Conservation (phyloP, 1,140 invertebrate genomes). For the Calliopsis andreniformis region DNA sequence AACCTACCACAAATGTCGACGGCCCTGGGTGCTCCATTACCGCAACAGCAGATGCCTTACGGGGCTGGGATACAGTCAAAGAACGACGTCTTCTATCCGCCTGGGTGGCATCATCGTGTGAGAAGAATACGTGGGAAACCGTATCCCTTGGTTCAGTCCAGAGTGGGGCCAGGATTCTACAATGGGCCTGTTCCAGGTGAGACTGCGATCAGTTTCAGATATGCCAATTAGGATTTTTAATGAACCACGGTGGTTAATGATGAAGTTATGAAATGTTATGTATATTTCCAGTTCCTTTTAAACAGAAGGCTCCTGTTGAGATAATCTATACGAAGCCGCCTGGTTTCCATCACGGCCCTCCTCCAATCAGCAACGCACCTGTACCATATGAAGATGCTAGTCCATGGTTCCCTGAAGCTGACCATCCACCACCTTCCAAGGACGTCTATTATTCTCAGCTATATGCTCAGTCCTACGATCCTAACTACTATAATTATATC, state of each 20-base stretch:
- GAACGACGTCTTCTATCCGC: slow-evolving; percentile 41
- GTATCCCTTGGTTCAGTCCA: slow-evolving; percentile 51
- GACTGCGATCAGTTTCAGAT: neutral
- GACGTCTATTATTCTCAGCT: slow-evolving; percentile 76
- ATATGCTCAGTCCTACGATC: slow-evolving; percentile 78
- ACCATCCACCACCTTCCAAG: slow-evolving; percentile 62
- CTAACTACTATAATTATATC: slow-evolving; percentile 78
- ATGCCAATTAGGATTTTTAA: neutral
- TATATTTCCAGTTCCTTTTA: slow-evolving; percentile 35
- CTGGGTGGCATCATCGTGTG: slow-evolving; percentile 51
- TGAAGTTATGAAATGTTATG: no score
- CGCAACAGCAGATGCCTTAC: slow-evolving; percentile 28
- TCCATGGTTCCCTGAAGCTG: slow-evolving; percentile 64
- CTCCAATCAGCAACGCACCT: slow-evolving; percentile 54
- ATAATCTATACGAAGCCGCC: slow-evolving; percentile 76
- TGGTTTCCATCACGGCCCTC: slow-evolving; percentile 56
- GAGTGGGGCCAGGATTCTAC: slow-evolving; percentile 60
- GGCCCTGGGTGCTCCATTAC: neutral
- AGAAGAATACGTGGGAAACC: slow-evolving; percentile 51
- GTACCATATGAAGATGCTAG: slow-evolving; percentile 66
- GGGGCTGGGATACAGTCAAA: slow-evolving; percentile 19
- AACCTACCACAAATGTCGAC: neutral
- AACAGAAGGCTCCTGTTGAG: slow-evolving; percentile 62
- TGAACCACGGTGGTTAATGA: no score
- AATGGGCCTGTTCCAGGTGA: slow-evolving; percentile 58